Base-by-base conservation (phyloP, 2,888 invertebrate genomes). In the Leptopilina drosophilae region DNA sequence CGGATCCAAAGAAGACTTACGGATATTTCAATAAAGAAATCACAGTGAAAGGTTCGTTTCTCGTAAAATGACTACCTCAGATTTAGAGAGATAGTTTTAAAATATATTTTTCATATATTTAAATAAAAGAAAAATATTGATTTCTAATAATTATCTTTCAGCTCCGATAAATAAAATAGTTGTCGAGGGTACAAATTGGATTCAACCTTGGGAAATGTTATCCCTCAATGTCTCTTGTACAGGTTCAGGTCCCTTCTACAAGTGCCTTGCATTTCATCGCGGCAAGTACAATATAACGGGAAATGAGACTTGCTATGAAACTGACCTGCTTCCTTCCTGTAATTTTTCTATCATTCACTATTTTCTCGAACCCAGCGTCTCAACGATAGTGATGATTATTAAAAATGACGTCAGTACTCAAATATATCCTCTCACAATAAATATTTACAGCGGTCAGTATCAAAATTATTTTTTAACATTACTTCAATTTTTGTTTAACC, bases 131-230 rank as follows among this genome's bases (percentile, higher is more conserved):
- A n/a, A 20, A 12, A 11, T 56, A 59, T 78, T 64, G 62, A 64
- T 77, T 69, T 56, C 76, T 53, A 73, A 79, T 78, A 62, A 81
- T 81, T 76, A 59, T 64, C 76, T 92, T 93, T 11, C 90, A 97
- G 97, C 94, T 84, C 96, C 97, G 0, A 94, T 97, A 84, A 91
- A 93, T 2, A 94, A 94, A 80, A 93, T 97, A 9, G 94, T 94
- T 75, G 94, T 96, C 1, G 94, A 93, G 4, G 97, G 97, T 0
- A 94, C 95, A 78, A 95, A 95, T 87, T 97, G 97, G 97, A 92
- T 98, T 53, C 95, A 96, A 86, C 96, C 96, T 81, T 97, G 97
- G 53, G 96, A 97, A 78, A 92, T 97, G 67, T 91, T 97, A 42
- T 94, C 95, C 78, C 90, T 98, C 9, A 93, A 94, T 83, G 94